Conservation (phyloP, 2,797 vertebrate species). For the Eremophila alpestris region DNA sequence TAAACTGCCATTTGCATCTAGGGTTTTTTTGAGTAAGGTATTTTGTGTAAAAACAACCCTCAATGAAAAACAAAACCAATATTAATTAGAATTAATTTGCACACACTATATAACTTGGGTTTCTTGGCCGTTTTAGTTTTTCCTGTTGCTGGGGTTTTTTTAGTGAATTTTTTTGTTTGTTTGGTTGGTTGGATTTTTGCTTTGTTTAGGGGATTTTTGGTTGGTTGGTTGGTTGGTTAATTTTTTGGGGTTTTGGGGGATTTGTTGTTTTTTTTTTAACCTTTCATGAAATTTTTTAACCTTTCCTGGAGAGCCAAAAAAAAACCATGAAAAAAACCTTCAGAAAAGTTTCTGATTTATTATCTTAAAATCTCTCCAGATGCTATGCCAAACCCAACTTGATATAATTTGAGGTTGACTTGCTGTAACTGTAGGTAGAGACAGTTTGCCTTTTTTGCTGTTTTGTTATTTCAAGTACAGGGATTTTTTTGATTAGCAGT, state of each 20-base stretch:
- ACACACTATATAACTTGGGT: accelerated
- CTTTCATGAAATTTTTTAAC: neutral
- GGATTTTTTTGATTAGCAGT: neutral
- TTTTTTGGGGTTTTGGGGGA: neutral
- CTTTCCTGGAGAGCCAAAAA: neutral
- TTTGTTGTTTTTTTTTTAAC: too few relatives aligned
- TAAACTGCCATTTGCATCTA: neutral
- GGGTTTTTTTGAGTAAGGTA: accelerated
- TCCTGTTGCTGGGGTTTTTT: too few relatives aligned
- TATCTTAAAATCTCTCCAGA: neutral
- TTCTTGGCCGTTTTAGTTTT: neutral
- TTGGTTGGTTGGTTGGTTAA: neutral
- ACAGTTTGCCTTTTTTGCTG: neutral
- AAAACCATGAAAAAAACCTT: neutral
- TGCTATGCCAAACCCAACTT: neutral
- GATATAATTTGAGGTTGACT: neutral
- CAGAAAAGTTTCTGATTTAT: neutral
- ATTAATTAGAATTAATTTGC: neutral
- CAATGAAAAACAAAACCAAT: neutral
- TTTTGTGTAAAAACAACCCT: neutral
- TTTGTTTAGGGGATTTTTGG: too few relatives aligned
- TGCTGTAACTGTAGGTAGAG: neutral
- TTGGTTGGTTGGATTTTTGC: too few relatives aligned
- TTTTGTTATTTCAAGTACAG: neutral
- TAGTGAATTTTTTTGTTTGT: too few relatives aligned